phyloP scores from a whole-genome alignment of 2,888 invertebrate genomes.

The Amphipyra tragopoginis region DNA sequence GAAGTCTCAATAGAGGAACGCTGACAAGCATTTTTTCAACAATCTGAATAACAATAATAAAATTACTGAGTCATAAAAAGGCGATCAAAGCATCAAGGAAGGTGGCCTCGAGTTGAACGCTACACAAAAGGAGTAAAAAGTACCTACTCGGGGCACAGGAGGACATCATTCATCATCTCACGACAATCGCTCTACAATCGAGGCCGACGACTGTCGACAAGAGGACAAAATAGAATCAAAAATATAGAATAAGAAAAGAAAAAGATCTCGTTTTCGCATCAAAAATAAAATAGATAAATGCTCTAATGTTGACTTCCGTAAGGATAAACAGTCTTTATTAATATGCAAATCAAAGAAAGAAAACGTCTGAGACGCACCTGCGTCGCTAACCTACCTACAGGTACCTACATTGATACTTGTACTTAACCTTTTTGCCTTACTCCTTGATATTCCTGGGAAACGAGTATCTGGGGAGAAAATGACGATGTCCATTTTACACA shows the following conservation, averaged over 20 bases:
- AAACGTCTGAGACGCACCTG: conserved; percentile 65
- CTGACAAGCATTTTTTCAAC: conserved; percentile 68
- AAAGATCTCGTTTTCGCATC: conserved; percentile 26
- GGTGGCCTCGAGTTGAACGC: conserved; percentile 69
- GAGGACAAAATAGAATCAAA: conserved; percentile 47
- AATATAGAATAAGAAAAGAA: conserved; percentile 15
- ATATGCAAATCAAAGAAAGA: conserved; percentile 70
- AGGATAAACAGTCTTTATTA: conserved; percentile 56
- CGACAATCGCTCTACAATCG: conserved; percentile 55
- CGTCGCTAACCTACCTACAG: conserved; percentile 14
- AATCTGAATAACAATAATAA: conserved; percentile 73
- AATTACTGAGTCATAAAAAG: conserved; percentile 76
- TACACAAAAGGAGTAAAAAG: conserved; percentile 72
- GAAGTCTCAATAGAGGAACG: conserved; percentile 65
- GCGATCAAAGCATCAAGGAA: conserved; percentile 69
- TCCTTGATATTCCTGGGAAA: conserved; percentile 52
- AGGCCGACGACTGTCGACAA: conserved; percentile 46
- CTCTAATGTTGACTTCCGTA: not conserved
- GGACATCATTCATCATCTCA: conserved; percentile 74
- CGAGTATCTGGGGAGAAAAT: conserved; percentile 54
- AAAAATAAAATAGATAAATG: conserved; percentile 15
- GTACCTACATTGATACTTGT: conserved; percentile 20
- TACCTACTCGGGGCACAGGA: conserved; percentile 61
- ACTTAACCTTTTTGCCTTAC: conserved; percentile 58
- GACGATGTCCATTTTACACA: conserved; percentile 65